Evolutionary conservation across 2,888 invertebrate species (phyloP).

Genomic region (Cotesia congregata): DNA sequence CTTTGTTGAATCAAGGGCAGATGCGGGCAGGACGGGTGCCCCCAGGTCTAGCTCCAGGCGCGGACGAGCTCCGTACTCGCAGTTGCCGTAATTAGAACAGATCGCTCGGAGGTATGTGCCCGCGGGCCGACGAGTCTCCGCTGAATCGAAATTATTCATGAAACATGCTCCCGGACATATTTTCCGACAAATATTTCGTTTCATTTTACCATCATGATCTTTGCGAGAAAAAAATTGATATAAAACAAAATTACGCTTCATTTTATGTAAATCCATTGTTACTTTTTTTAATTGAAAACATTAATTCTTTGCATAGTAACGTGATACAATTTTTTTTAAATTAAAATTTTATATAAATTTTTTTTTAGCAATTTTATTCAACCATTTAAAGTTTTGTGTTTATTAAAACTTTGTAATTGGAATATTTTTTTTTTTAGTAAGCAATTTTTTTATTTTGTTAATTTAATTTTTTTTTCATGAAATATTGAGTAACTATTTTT

Average conservation of each 20-base stretch:
- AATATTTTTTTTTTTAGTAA: too few relatives aligned
- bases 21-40: conserved; percentile 51
- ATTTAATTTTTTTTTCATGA: too few relatives aligned
- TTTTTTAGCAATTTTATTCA: too few relatives aligned
- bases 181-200: conserved; percentile 68
- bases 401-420: too few relatives aligned
- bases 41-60: conserved; percentile 43
- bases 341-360: too few relatives aligned
- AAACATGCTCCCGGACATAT: conserved; percentile 54
- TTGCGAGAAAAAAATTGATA: conserved; percentile 1
- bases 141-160: conserved; percentile 70
- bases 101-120: conserved; percentile 58
- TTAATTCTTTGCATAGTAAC: background rate
- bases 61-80: conserved; percentile 55
- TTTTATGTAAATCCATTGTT: background rate
- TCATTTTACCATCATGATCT: conserved; percentile 48
- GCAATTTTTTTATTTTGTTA: too few relatives aligned
- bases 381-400: too few relatives aligned
- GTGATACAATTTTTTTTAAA: too few relatives aligned
- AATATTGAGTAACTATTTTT: too few relatives aligned
- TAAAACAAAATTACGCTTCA: background rate
- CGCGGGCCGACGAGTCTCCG: conserved; percentile 67
- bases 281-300: background rate
- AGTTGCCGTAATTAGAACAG: conserved; percentile 70
- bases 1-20: conserved; percentile 54